Evolutionary conservation across 2,888 invertebrate species (phyloP).

Genomic region (Pollenia griseotomentosa): DNA sequence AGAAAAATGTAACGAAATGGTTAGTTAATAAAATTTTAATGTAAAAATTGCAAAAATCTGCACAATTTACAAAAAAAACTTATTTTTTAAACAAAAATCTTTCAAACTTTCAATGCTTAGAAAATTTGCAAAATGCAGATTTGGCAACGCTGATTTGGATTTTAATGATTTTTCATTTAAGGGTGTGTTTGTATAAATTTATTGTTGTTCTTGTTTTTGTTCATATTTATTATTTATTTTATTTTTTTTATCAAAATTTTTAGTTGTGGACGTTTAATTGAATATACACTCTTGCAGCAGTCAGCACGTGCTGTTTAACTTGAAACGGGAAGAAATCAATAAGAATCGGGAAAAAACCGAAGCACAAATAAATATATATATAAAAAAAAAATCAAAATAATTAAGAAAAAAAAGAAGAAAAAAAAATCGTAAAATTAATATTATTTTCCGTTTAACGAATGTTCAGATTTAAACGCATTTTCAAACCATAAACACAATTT

Average conservation of each 20-base stretch:
- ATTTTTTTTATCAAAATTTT: constrained; percentile 41
- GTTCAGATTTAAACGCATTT: constrained; percentile 43
- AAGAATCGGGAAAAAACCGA: constrained; percentile 12
- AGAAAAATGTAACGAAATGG: too few relatives aligned
- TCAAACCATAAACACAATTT: constrained; percentile 36
- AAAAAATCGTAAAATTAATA: constrained; percentile 33
- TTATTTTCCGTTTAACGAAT: constrained; percentile 39
- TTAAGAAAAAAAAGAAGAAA: constrained; percentile 2
- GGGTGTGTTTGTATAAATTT: constrained; percentile 46
- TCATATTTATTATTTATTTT: constrained; percentile 49
- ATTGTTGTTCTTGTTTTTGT: constrained; percentile 30
- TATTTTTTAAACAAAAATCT: too few relatives aligned
- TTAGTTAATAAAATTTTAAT: too few relatives aligned
- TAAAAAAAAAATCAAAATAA: constrained; percentile 55
- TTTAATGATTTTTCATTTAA: constrained; percentile 40
- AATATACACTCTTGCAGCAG: constrained; percentile 59
- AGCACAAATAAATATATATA: constrained; percentile 49
- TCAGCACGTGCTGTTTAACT: constrained; percentile 68
- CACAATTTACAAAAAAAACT: too few relatives aligned
- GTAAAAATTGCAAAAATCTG: too few relatives aligned
- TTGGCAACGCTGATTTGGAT: neutral
- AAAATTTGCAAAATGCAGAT: too few relatives aligned
- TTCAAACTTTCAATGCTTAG: too few relatives aligned
- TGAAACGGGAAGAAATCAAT: constrained; percentile 25
- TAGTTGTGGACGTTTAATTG: constrained; percentile 55